Evolutionary conservation across 1,140 invertebrate species (phyloP).

Genomic region (Amyelois transitella): DNA sequence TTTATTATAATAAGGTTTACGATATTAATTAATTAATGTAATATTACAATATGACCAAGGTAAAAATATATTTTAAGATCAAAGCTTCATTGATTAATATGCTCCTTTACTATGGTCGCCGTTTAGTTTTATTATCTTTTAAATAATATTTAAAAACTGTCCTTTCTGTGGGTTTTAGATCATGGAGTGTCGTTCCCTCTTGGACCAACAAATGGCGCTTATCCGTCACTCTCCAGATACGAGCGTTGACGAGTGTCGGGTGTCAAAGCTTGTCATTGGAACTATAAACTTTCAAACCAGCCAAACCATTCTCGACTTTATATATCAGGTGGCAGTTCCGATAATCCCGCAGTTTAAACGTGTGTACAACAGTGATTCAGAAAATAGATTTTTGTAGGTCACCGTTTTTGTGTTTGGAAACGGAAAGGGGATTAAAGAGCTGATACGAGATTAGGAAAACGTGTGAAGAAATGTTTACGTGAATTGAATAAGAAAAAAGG

Average conservation of each 20-base stretch:
- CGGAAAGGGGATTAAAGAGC: background rate
- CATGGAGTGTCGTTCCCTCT: background rate
- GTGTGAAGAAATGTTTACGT: background rate
- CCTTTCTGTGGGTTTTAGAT: background rate
- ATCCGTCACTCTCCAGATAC: constrained; percentile 47
- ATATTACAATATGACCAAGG: too few species aligned
- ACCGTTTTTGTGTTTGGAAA: background rate
- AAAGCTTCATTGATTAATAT: too few species aligned
- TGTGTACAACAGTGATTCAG: background rate
- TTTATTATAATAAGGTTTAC: too few species aligned
- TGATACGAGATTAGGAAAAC: background rate
- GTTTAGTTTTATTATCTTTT: too few species aligned
- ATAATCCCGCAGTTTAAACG: background rate
- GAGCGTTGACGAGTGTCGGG: constrained; percentile 36
- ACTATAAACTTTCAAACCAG: constrained; percentile 9
- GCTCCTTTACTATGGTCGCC: too few species aligned
- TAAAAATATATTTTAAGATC: too few species aligned
- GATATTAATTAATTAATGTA: too few species aligned
- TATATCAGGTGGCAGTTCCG: background rate
- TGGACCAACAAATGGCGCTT: constrained; percentile 44
- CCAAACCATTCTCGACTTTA: constrained; percentile 13
- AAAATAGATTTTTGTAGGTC: constrained; percentile 10
- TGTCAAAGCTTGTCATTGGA: constrained; percentile 42
- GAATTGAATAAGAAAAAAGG: background rate
- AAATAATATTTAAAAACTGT: background rate